Conservation (phyloP, 2,113 vertebrate species). For the Coptodon rendalli region DNA sequence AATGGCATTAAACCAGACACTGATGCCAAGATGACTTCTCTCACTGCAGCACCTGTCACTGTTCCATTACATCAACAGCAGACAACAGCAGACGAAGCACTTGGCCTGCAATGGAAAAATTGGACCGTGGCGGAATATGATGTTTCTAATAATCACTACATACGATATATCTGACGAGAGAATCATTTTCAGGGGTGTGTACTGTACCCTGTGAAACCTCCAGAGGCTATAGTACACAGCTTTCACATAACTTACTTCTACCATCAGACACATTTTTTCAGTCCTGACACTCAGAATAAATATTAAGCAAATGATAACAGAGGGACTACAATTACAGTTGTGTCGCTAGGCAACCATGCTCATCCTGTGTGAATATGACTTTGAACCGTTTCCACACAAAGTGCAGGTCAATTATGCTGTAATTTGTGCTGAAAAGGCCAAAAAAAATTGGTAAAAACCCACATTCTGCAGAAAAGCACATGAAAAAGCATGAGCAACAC, state of each 20-base stretch:
- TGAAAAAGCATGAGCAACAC: not conserved
- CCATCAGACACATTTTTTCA: not conserved
- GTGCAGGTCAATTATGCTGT: conserved; percentile 49
- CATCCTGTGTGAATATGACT: conserved; percentile 33
- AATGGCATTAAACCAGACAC: conserved; percentile 19
- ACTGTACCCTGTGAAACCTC: not conserved
- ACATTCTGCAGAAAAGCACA: not conserved
- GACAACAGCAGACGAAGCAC: not conserved
- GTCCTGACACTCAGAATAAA: not conserved
- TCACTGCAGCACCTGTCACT: conserved; percentile 34
- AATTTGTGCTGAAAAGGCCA: conserved; percentile 40
- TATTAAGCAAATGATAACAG: conserved; percentile 14
- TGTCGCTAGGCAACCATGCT: conserved; percentile 53
- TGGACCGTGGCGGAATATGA: not conserved
- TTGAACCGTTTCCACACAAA: conserved; percentile 49
- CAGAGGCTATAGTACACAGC: not conserved
- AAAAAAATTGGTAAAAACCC: conserved; percentile 22
- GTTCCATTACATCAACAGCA: conserved; percentile 38
- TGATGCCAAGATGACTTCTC: conserved; percentile 17
- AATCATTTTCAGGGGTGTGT: not conserved
- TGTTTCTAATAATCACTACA: not conserved
- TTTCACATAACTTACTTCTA: not conserved
- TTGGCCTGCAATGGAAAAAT: not conserved
- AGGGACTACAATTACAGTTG: conserved; percentile 46
- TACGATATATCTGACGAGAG: not conserved